A percentile compares a stretch with the other conserved stretches of the same genome.
Evolutionary conservation across 2,113 vertebrate genomes (phyloP).

Genomic region (Poeciliopsis turrubarensis): DNA sequence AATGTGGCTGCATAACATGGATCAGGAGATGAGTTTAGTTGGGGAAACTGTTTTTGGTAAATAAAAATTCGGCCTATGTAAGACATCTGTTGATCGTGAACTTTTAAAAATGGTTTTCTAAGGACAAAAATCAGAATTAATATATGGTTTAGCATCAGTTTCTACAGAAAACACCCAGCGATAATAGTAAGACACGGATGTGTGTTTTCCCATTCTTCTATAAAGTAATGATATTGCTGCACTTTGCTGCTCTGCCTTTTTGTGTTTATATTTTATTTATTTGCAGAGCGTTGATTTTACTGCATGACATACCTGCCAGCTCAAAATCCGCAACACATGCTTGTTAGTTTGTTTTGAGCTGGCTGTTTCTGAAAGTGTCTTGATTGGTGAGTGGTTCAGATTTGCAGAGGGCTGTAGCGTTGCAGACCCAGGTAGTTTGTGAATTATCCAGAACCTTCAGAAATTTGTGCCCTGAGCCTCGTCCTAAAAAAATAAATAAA

Average conservation of each 20-base stretch:
- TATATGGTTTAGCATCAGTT: neutral
- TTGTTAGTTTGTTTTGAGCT: neutral
- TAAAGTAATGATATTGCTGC: neutral
- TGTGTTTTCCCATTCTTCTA: neutral
- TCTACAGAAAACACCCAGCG: neutral
- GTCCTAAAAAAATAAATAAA: slow-evolving; percentile 1
- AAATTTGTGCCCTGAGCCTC: neutral
- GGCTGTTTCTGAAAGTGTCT: neutral
- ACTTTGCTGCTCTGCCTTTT: neutral
- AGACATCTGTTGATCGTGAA: neutral
- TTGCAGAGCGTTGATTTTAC: neutral
- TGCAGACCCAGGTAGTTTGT: neutral
- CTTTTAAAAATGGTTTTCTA: neutral
- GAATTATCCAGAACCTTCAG: neutral
- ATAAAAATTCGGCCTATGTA: too few relatives aligned
- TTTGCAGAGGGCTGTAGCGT: neutral
- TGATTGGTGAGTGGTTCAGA: neutral
- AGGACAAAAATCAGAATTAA: neutral
- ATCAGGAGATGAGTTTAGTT: neutral
- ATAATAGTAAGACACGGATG: neutral
- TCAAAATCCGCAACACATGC: neutral
- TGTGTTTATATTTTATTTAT: neutral
- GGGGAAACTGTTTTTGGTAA: neutral
- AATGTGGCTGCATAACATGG: too few relatives aligned
- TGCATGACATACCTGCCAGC: neutral